A percentile compares a stretch with the other conserved stretches of the same genome.
Conservation (phyloP, 2,888 invertebrate genomes). For the Falcaria lacertinaria region DNA sequence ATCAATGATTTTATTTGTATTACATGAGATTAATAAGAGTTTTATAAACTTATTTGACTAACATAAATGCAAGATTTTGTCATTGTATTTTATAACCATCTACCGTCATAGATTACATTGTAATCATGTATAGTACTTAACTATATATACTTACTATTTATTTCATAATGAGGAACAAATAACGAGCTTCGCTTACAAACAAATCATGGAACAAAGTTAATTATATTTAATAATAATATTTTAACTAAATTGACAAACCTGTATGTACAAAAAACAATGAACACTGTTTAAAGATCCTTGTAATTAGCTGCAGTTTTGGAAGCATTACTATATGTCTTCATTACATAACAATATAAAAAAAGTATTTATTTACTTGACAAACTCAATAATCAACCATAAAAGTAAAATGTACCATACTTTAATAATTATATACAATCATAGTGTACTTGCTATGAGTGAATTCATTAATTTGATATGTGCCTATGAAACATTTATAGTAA, state of each 20-base stretch:
- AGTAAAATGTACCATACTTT: conserved; percentile 2
- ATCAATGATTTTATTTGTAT: neutral
- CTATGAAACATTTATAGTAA: conserved; percentile 21
- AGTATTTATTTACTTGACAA: neutral
- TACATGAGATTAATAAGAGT: neutral
- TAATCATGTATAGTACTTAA: too few relatives aligned
- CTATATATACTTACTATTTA: too few relatives aligned
- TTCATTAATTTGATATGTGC: conserved; percentile 50
- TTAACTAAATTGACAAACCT: too few relatives aligned
- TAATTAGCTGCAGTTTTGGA: neutral
- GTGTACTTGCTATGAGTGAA: conserved; percentile 16
- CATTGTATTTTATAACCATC: neutral
- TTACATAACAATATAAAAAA: neutral
- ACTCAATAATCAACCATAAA: neutral
- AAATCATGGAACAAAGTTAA: neutral
- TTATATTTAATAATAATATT: too few relatives aligned
- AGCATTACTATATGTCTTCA: neutral
- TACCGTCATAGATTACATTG: neutral
- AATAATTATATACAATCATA: conserved; percentile 5
- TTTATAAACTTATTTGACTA: neutral
- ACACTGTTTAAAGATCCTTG: neutral
- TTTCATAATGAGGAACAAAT: neutral
- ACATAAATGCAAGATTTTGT: neutral
- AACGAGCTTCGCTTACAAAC: neutral
- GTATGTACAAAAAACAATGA: neutral